phyloP scores from a whole-genome alignment of 2,888 invertebrate species.

The Xylota sylvarum region DNA sequence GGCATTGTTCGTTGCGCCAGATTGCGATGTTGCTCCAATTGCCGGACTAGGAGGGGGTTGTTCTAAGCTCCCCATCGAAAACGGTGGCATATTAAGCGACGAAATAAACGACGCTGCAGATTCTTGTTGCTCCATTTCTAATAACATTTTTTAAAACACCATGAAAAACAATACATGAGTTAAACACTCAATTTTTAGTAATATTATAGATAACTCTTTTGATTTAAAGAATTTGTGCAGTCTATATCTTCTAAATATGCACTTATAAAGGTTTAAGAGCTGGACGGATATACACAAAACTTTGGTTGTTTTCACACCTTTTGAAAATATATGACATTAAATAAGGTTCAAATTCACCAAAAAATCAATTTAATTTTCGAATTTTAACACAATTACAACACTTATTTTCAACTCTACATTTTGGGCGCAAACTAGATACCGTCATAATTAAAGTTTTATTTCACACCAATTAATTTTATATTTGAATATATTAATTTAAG shows the following conservation, averaged over 20 bases:
- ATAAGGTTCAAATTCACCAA: slow-evolving; percentile 18
- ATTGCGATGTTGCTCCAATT: slow-evolving; percentile 81
- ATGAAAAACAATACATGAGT: slow-evolving; percentile 50
- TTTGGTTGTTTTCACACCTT: too few species aligned
- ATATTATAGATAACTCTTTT: background rate
- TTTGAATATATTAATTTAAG: background rate
- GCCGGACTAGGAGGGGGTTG: slow-evolving; percentile 89
- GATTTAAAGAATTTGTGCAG: background rate
- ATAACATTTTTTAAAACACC: slow-evolving; percentile 87
- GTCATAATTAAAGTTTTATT: slow-evolving; percentile 29
- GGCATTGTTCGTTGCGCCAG: slow-evolving; percentile 75
- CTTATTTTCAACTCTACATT: background rate
- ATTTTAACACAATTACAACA: slow-evolving; percentile 17
- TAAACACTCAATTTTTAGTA: slow-evolving; percentile 21
- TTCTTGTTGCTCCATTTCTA: slow-evolving; percentile 94
- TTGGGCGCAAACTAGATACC: slow-evolving; percentile 10
- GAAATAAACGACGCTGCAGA: slow-evolving; percentile 93
- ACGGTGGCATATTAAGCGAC: slow-evolving; percentile 95
- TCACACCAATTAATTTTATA: background rate
- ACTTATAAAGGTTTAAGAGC: background rate
- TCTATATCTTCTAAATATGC: background rate
- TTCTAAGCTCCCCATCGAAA: slow-evolving; percentile 89
- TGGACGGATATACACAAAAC: slow-evolving; percentile 50
- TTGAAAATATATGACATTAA: slow-evolving; percentile 1
- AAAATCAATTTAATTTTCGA: slow-evolving; percentile 13